Evolutionary conservation across 2,888 invertebrate genomes (phyloP).

Genomic region (Diarsia rubi): DNA sequence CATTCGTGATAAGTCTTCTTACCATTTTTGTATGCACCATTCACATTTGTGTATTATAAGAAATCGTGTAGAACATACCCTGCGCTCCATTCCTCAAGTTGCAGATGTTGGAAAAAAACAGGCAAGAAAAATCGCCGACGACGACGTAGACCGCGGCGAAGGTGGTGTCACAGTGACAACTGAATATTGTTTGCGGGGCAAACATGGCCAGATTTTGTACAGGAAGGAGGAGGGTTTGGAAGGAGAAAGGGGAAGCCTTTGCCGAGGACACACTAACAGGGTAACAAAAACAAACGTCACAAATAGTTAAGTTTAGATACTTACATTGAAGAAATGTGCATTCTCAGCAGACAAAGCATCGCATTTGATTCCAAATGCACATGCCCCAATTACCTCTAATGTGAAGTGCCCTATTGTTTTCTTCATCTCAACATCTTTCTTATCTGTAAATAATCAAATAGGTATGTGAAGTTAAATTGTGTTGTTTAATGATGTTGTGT

Average conservation of each 20-base stretch:
- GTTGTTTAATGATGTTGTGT: not conserved
- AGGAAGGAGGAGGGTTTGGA: too few relatives aligned
- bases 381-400: conserved; percentile 90
- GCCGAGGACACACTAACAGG: too few relatives aligned
- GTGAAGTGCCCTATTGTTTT: conserved; percentile 90
- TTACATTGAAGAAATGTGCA: conserved; percentile 88
- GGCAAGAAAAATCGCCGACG: too few relatives aligned
- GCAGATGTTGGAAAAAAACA: too few relatives aligned
- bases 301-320: conserved; percentile 18
- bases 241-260: too few relatives aligned
- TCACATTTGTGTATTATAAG: too few relatives aligned
- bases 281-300: not conserved
- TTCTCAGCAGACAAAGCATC: conserved; percentile 87
- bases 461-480: not conserved
- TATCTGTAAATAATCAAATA: conserved; percentile 73
- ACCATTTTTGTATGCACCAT: not conserved
- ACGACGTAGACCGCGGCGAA: too few relatives aligned
- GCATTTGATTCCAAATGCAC: conserved; percentile 90
- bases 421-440: conserved; percentile 89
- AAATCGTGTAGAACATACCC: too few relatives aligned
- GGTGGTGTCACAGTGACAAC: too few relatives aligned
- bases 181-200: too few relatives aligned
- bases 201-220: too few relatives aligned
- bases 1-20: not conserved
- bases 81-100: too few relatives aligned